Conservation (phyloP, 2,113 vertebrate genomes). For the Bubo blakistoni region DNA sequence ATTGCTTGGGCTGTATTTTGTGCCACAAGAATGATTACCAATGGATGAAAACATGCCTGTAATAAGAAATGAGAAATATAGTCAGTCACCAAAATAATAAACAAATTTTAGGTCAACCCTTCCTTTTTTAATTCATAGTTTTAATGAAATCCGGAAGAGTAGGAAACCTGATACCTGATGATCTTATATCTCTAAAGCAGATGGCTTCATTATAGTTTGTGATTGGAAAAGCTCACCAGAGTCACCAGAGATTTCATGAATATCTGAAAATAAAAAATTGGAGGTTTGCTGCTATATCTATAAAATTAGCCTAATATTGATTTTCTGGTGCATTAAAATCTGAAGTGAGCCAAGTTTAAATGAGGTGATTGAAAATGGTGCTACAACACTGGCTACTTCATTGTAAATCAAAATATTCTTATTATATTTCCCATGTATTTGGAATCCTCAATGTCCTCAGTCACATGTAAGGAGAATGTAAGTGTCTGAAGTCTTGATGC, state of each 20-base stretch:
- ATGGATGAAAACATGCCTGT: not conserved
- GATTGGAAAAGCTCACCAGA: constrained; percentile 14
- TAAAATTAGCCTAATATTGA: constrained; percentile 45
- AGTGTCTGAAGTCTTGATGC: not conserved
- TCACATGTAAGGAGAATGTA: not conserved
- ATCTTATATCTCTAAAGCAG: not conserved
- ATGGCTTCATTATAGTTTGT: not conserved
- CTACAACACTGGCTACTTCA: constrained; percentile 1
- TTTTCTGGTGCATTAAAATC: constrained; percentile 63
- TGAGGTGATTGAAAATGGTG: constrained; percentile 39
- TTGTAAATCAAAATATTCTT: constrained; percentile 56
- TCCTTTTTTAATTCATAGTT: not conserved
- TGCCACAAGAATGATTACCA: not conserved
- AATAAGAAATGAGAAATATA: not conserved
- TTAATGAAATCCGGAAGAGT: not conserved
- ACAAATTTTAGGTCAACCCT: not conserved
- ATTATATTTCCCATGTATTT: constrained; percentile 42
- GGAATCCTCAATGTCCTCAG: not conserved
- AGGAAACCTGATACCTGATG: not conserved
- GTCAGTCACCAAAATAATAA: not conserved
- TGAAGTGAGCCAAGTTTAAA: constrained; percentile 43
- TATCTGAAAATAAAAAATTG: constrained; percentile 51
- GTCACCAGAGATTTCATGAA: constrained; percentile 7
- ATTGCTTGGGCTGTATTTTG: not conserved
- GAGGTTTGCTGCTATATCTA: not conserved